These are phyloP conservation scores for Eulacestoma nigropectus DNA, from an alignment of 2,113 vertebrate genomes.

Conservation along the genomic window DNA sequence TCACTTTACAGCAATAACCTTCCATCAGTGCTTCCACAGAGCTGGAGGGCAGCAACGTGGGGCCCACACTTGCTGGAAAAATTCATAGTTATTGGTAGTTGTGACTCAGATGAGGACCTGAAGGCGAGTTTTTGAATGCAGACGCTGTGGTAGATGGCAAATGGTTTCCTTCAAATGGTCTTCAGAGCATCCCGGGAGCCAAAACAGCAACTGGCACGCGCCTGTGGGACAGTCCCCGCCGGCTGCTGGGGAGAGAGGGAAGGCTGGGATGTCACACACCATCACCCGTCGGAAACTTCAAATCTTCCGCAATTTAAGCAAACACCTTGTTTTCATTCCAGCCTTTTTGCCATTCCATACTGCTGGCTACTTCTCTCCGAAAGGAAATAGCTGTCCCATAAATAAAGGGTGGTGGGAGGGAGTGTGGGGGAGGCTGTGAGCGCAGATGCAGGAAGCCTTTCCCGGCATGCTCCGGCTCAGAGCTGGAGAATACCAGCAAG, in stretches of 20 bases:
- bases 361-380: neutral
- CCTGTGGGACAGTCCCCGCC: neutral
- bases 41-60: neutral
- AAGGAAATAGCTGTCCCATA: slow-evolving; percentile 70
- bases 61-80: neutral
- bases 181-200: neutral
- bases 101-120: neutral
- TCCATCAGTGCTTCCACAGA: neutral
- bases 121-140: neutral
- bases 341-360: neutral
- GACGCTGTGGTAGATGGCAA: neutral
- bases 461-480: accelerated
- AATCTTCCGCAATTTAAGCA: neutral
- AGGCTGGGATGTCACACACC: neutral
- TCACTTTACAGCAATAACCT: neutral
- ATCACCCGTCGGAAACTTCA: neutral
- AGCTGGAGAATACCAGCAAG: accelerated
- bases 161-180: neutral
- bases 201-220: accelerated
- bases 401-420: slow-evolving; percentile 46
- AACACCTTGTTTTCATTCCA: slow-evolving; percentile 13
- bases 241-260: neutral
- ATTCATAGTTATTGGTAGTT: neutral
- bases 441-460: neutral
- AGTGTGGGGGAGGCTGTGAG: neutral